Evolutionary conservation across 2,888 invertebrate genomes (phyloP), one percentile per base, ranked within the genome.

Genomic region (Dasysyrphus albostriatus): DNA sequence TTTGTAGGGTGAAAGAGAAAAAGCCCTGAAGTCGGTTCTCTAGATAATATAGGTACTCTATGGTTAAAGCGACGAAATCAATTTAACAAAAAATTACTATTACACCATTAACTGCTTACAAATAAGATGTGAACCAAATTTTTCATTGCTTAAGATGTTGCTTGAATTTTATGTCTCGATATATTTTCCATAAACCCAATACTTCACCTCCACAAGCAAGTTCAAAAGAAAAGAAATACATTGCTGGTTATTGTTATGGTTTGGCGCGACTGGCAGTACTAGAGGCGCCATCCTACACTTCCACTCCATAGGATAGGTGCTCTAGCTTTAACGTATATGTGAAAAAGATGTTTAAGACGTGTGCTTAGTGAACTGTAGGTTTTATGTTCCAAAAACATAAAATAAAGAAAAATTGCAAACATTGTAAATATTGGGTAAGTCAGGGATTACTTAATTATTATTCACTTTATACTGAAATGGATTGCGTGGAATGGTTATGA

Each of bases 341-440:
- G 42, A 42, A 5, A 61, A 32, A 32, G 80, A 84, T 84, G 70
- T 70, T 44, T 74, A 56, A 65, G 49, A 69, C 14, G n/a, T 29
- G 24, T 37, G 78, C 69, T 54, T 75, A 83, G 37, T 72, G 24
- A 42, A 74, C 73, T 78, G 83, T 83, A 74, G 78, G 83, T 14
- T 5, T 72, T 54, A 72, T 80, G 70, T 44, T 58, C 54, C 56
- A 6, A 59, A 39, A 14, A 39, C 2, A 34, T n/a, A 34, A 9
- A 10, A 32, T 44, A 29, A 61, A 24, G 49, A 34, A 78, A 75
- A 61, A 69, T 63, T 78, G 61, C 54, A 61, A 42, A 16, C n/a
- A 65, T 61, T 32, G 59, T 16, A 67, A 67, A 59, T 5, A 47
- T 82, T 78, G 73, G 32, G 67, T 61, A 75, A 69, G 51, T 37